Evolutionary conservation across 2,113 vertebrate genomes (phyloP).

Genomic region (Varanus komodoensis): DNA sequence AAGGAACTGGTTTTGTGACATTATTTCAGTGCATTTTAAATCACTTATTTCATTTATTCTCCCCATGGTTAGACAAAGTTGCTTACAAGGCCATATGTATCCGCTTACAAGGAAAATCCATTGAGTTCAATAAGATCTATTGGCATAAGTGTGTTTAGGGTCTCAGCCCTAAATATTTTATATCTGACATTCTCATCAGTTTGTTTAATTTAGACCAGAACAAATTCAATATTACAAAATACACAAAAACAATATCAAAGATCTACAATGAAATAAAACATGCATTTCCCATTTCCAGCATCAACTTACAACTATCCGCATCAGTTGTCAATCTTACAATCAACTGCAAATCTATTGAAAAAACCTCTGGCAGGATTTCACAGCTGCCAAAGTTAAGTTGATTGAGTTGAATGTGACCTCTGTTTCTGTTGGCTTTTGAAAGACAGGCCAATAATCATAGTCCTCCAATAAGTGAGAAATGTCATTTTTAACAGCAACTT

Average conservation of each 20-base stretch:
- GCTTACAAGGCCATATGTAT: not conserved
- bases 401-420: not conserved
- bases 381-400: not conserved
- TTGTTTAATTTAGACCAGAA: not conserved
- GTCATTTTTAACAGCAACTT: not conserved
- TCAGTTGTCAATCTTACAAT: not conserved
- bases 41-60: slow-evolving; percentile 25
- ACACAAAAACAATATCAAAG: not conserved
- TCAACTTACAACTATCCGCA: not conserved
- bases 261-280: not conserved
- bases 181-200: slow-evolving; percentile 32
- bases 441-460: not conserved
- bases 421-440: not conserved
- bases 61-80: slow-evolving; percentile 26
- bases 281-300: not conserved
- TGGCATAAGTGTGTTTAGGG: not conserved
- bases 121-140: not conserved
- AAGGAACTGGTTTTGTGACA: slow-evolving; percentile 33
- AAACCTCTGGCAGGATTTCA: not conserved
- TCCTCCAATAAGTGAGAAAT: not conserved
- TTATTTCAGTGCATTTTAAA: slow-evolving; percentile 1
- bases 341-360: not conserved
- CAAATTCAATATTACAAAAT: not conserved
- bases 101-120: too few species aligned
- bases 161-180: not conserved